phyloP scores from a whole-genome alignment of 2,888 invertebrate species.

The Azorinus chamasolen region DNA sequence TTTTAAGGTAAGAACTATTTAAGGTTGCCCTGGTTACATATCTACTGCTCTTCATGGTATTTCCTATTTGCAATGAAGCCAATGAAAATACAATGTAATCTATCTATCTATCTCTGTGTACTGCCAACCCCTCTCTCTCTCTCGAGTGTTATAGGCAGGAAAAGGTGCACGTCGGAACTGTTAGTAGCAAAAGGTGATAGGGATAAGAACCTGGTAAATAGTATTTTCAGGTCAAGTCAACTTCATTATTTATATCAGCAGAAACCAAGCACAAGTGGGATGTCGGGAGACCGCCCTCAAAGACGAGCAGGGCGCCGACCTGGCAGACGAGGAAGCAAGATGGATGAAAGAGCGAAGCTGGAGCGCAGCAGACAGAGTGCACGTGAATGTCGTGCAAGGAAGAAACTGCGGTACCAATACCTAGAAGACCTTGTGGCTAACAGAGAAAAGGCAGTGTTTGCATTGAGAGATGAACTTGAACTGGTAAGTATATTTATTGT shows the following conservation, averaged over 20 bases:
- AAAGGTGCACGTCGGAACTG: no score
- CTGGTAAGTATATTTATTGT: no score
- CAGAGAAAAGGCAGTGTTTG: constrained; percentile 96
- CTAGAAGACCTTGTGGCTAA: constrained; percentile 97
- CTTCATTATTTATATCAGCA: background rate
- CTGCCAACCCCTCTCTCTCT: no score
- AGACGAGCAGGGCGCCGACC: constrained; percentile 85
- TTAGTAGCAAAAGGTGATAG: no score
- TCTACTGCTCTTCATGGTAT: no score
- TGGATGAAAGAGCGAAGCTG: constrained; percentile 97
- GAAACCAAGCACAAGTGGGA: constrained; percentile 49
- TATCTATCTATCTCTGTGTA: no score
- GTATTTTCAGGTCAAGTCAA: background rate
- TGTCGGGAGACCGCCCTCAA: constrained; percentile 69
- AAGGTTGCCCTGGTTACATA: no score
- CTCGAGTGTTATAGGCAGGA: no score
- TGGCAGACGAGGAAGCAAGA: constrained; percentile 94
- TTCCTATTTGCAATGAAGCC: no score
- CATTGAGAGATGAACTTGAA: constrained; percentile 95
- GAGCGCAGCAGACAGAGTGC: constrained; percentile 99
- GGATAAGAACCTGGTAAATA: no score
- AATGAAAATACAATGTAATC: no score
- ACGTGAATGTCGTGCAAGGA: constrained; percentile 97
- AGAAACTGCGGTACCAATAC: constrained; percentile 98
- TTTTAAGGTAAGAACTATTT: no score